Percentiles rank a stretch among this genome's conserved stretches.
These are phyloP conservation scores for Selenia dentaria DNA, from an alignment of 2,888 invertebrate genomes.

Conservation along the genomic window DNA sequence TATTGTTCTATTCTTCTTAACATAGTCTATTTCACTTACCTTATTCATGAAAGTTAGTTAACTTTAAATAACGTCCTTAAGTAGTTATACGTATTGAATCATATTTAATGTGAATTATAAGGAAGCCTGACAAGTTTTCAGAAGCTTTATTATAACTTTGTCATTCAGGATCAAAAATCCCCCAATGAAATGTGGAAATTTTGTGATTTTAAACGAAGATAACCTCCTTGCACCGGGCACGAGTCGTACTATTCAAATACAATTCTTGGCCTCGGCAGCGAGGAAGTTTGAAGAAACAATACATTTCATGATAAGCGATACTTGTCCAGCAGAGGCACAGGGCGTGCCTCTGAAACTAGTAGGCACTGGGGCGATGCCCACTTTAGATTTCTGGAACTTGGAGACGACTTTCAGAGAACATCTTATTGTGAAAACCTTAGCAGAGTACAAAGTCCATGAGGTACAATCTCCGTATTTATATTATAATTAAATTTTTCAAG, in stretches of 20 bases:
- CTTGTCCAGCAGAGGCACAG: constrained; percentile 74
- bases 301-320: constrained; percentile 72
- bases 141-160: too few relatives aligned
- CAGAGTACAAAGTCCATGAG: constrained; percentile 79
- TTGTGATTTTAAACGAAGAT: constrained; percentile 70
- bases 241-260: constrained; percentile 68
- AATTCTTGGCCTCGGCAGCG: constrained; percentile 63
- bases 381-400: constrained; percentile 82
- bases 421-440: constrained; percentile 78
- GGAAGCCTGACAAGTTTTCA: too few relatives aligned
- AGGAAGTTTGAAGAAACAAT: constrained; percentile 70
- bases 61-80: too few relatives aligned
- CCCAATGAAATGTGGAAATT: constrained; percentile 73
- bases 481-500: too few relatives aligned
- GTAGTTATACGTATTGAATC: too few relatives aligned
- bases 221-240: constrained; percentile 74
- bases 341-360: constrained; percentile 76
- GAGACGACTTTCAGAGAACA: constrained; percentile 85
- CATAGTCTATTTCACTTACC: too few relatives aligned
- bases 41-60: too few relatives aligned
- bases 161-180: constrained; percentile 68
- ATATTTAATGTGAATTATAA: too few relatives aligned
- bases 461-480: constrained; percentile 43
- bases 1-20: background rate
- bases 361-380: constrained; percentile 83